A percentile compares a stretch with the other conserved stretches of the same genome.
phyloP scores from a whole-genome alignment of 2,113 vertebrate species.

The Pitta sordida region DNA sequence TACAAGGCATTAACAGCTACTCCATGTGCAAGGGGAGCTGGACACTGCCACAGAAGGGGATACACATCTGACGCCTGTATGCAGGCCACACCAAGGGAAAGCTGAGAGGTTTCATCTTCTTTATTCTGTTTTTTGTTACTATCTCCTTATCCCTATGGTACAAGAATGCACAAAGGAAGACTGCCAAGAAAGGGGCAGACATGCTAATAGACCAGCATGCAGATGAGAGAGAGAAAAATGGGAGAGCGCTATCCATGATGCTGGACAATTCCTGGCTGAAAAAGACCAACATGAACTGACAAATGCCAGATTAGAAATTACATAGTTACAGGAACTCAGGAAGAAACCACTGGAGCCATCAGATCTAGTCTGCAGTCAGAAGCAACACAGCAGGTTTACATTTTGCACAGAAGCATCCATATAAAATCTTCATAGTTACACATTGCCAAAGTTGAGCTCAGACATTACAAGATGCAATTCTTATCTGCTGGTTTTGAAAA shows the following conservation, averaged over 20 bases:
- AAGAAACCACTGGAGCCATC: background rate
- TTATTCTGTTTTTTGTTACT: background rate
- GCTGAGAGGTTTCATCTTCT: background rate
- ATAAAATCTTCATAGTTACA: background rate
- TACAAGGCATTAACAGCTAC: background rate
- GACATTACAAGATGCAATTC: background rate
- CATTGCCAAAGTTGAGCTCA: background rate
- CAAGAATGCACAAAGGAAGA: background rate
- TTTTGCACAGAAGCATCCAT: background rate
- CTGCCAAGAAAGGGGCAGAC: background rate
- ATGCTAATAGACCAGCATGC: background rate
- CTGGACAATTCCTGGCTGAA: background rate
- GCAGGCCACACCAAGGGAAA: background rate
- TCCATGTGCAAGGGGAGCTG: accelerated
- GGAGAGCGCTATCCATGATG: background rate
- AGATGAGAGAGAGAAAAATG: background rate
- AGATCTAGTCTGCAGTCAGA: background rate
- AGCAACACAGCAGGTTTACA: background rate
- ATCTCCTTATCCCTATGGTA: background rate
- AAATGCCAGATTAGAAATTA: background rate
- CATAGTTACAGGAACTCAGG: background rate
- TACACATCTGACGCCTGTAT: accelerated
- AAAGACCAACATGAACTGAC: background rate
- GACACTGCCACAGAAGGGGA: background rate
- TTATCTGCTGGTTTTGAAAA: background rate